Evolutionary conservation across 2,113 vertebrate genomes (phyloP), one percentile per base, ranked within the genome.

Genomic region (Oophaga pumilio): DNA sequence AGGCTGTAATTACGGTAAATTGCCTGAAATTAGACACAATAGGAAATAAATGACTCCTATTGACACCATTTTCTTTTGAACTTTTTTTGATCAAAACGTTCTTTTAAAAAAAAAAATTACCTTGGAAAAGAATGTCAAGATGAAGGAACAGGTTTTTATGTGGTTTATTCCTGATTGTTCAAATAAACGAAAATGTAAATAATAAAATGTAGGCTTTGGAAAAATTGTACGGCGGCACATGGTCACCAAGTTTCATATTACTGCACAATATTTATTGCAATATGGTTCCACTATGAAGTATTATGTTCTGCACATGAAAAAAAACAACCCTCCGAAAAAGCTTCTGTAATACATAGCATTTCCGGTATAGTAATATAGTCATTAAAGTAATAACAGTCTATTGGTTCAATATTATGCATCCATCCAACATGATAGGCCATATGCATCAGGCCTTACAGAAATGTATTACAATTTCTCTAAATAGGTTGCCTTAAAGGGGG

Each of bases 1-100:
- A 85, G 56, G 18, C 85, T 1, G 56, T 24, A 87, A 85, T 89
- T 80, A 85, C 50, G 60, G 88, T 1, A 87, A 89, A 90, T 88
- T 85, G 69, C 85, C 1, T 50, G 84, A 85, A 89, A 89, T 57
- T 15, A 22, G 5, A 89, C 0, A 59, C 82, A 87, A 64, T 33
- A 0, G 26, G 89, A 2, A 6, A 86, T 56, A 90, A 53, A 0
- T 8, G 68, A 76, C 49, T 87, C 82, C 85, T 64, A 91, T 56
- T 20, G 62, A 11, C 89, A 22, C 17, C 90, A 86, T 89, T 82
- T n/a, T 89, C 26, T 85, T 91, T 87, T 84, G 84, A 87, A 69
- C 17, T 89, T 84, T 0, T 87, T 80, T 33, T 82, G 79, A 88
- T 9, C 53, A 50, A 20, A 84, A 89, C 28, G 24, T 71, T 59